Conservation (phyloP, 2,797 vertebrate genomes). For the Eulemur coronatus region DNA sequence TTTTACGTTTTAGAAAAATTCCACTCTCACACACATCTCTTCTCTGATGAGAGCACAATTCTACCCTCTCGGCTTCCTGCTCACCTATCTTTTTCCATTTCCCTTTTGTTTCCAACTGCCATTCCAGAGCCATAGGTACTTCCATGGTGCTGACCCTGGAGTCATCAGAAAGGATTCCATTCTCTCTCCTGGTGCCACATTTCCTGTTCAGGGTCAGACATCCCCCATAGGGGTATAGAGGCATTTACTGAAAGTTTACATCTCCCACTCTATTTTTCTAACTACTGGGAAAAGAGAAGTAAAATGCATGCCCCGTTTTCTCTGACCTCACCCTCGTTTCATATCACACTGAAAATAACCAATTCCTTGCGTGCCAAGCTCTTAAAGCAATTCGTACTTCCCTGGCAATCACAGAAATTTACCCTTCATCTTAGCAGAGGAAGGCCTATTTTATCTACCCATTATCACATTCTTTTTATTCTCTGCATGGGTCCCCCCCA, state of each 20-base stretch:
- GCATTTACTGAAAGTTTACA: neutral
- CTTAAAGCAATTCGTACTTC: neutral
- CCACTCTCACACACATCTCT: neutral
- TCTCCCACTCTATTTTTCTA: neutral
- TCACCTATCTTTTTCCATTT: neutral
- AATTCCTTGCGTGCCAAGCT: neutral
- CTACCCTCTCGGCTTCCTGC: neutral
- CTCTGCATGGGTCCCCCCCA: neutral
- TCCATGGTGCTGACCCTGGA: neutral
- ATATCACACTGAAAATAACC: neutral
- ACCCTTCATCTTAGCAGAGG: neutral
- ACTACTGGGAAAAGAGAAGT: neutral
- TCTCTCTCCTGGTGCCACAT: neutral
- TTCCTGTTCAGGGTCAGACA: neutral
- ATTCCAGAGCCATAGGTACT: neutral
- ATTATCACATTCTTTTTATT: neutral
- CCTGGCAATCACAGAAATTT: neutral
- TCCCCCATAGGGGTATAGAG: neutral
- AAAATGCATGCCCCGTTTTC: neutral
- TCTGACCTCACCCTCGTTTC: conserved; percentile 3
- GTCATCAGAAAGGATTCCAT: neutral
- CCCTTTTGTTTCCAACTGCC: neutral
- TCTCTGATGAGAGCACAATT: neutral
- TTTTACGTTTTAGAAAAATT: neutral
- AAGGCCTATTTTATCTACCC: neutral